These are phyloP conservation scores for Centruroides vittatus DNA, from an alignment of 1,140 invertebrate genomes.

Conservation along the genomic window DNA sequence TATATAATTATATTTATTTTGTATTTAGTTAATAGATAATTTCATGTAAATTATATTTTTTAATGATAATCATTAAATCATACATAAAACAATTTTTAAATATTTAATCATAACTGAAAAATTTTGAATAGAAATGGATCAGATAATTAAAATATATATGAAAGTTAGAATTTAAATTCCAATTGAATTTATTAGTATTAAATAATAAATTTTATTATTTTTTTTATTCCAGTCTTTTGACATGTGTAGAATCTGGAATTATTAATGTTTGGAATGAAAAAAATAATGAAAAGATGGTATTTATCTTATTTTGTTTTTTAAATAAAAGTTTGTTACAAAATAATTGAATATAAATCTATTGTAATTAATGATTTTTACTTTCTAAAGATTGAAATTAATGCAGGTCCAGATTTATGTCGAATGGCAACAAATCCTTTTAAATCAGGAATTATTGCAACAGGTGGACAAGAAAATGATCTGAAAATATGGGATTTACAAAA, in stretches of 20 bases:
- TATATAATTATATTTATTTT: too few relatives aligned
- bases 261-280: constrained; percentile 36
- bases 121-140: too few relatives aligned
- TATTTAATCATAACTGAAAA: too few relatives aligned
- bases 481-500: constrained; percentile 53
- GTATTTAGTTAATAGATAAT: too few relatives aligned
- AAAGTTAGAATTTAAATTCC: too few relatives aligned
- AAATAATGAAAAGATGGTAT: constrained; percentile 19
- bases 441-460: constrained; percentile 43
- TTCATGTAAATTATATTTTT: too few relatives aligned
- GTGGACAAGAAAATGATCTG: constrained; percentile 55
- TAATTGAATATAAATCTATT: neutral
- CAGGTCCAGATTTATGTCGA: constrained; percentile 30
- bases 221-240: constrained; percentile 33
- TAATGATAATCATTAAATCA: too few relatives aligned
- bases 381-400: constrained; percentile 19
- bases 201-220: constrained; percentile 21
- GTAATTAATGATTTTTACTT: neutral
- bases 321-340: neutral
- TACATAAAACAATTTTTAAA: too few relatives aligned
- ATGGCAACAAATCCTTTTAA: constrained; percentile 36
- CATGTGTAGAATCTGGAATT: constrained; percentile 40
- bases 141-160: too few relatives aligned
- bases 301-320: neutral
- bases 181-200: too few relatives aligned